Percentiles rank a stretch among this genome's conserved stretches.
These are phyloP conservation scores for Myoxocephalus aenaeus DNA, from an alignment of 2,797 vertebrate genomes.

Conservation along the genomic window DNA sequence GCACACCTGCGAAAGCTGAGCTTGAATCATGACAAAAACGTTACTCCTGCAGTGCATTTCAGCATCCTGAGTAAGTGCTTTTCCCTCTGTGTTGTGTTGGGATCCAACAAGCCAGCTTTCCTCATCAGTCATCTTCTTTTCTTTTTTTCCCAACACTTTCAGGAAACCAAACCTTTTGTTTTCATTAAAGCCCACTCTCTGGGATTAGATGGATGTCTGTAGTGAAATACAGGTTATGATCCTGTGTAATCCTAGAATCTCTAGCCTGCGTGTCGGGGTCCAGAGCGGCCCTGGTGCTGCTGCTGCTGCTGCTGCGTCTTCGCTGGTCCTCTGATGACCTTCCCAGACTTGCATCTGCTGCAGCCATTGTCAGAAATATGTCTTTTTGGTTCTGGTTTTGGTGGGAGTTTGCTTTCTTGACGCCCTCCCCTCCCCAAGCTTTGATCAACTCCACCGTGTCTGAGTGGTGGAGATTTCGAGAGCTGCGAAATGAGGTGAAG, in stretches of 20 bases:
- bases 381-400: conserved; percentile 49
- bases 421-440: conserved; percentile 40
- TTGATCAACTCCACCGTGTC: conserved; percentile 73
- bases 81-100: conserved; percentile 51
- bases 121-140: conserved; percentile 66
- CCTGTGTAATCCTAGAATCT: conserved; percentile 74
- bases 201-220: conserved; percentile 55
- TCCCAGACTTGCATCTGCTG: conserved; percentile 82
- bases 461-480: conserved; percentile 63
- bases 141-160: conserved; percentile 49
- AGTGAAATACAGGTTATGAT: conserved; percentile 72
- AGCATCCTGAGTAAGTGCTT: conserved; percentile 67
- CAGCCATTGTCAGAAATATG: conserved; percentile 69
- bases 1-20: conserved; percentile 58
- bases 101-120: conserved; percentile 53
- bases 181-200: conserved; percentile 76
- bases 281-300: conserved; percentile 38
- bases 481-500: conserved; percentile 54
- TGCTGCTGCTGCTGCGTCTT: conserved; percentile 41
- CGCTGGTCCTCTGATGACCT: conserved; percentile 67
- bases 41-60: conserved; percentile 47
- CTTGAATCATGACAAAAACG: conserved; percentile 65
- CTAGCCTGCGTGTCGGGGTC: conserved; percentile 46
- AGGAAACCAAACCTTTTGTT: conserved; percentile 60
- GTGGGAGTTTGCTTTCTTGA: conserved; percentile 52